Percentiles rank a stretch among this genome's conserved stretches.
These are phyloP conservation scores for Solenodon paradoxus DNA, from an alignment of 2,113 vertebrate species.

Conservation along the genomic window DNA sequence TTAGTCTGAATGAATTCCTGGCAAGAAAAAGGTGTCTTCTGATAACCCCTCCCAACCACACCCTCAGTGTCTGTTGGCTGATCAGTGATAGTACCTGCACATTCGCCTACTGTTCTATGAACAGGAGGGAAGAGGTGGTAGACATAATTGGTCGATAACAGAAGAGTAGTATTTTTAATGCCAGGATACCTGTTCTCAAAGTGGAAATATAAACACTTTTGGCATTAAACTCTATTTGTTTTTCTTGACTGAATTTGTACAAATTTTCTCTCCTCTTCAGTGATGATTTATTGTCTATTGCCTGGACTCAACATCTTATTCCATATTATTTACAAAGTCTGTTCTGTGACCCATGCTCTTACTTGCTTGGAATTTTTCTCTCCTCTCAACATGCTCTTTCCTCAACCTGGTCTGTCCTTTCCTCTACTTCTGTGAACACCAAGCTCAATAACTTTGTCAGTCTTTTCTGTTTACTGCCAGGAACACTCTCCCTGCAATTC, in stretches of 20 bases:
- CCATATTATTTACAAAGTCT: not conserved
- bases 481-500: no score
- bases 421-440: not conserved
- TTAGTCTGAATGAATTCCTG: slow-evolving; percentile 52
- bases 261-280: not conserved
- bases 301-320: not conserved
- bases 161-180: not conserved
- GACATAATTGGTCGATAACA: not conserved
- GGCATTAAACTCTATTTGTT: not conserved
- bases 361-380: not conserved
- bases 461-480: not conserved
- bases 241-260: not conserved
- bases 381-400: not conserved
- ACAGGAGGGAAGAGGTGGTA: not conserved
- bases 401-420: not conserved
- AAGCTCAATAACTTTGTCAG: not conserved
- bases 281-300: not conserved
- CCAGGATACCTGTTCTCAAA: not conserved
- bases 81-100: not conserved
- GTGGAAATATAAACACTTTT: not conserved
- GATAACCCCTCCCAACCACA: slow-evolving; percentile 56
- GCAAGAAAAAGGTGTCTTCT: not conserved
- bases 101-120: not conserved
- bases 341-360: not conserved
- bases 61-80: slow-evolving; percentile 33